Evolutionary conservation across 1,140 invertebrate species (phyloP).

Genomic region (Zelostemma sp.): DNA sequence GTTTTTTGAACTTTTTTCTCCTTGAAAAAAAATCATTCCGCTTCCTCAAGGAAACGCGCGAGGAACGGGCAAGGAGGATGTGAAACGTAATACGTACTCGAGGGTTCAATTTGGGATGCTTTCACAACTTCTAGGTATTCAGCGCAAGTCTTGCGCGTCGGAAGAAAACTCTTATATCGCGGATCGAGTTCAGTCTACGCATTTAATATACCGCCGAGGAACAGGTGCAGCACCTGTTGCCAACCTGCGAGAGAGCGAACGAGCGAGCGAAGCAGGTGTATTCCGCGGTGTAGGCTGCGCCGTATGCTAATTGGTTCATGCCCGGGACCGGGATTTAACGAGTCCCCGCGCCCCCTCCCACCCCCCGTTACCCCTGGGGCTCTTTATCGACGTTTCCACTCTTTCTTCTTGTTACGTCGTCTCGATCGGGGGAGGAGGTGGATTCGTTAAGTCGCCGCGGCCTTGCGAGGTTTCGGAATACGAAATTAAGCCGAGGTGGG

Average conservation of each 20-base stretch:
- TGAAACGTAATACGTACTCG: background rate
- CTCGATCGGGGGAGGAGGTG: conserved; percentile 12
- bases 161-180: conserved; percentile 33
- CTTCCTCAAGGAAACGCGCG: too few species aligned
- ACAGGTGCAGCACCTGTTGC: conserved; percentile 60
- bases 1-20: too few species aligned
- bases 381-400: conserved; percentile 37
- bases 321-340: conserved; percentile 61
- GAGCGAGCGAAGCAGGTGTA: conserved; percentile 64
- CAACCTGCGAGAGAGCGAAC: conserved; percentile 32
- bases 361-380: background rate
- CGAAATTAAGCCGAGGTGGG: conserved; percentile 55
- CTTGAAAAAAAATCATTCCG: too few species aligned
- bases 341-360: conserved; percentile 32
- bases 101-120: conserved; percentile 24
- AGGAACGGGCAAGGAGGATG: background rate
- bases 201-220: conserved; percentile 42
- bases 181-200: conserved; percentile 4
- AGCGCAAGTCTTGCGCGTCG: background rate
- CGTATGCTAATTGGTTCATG: conserved; percentile 67
- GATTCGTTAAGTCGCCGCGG: conserved; percentile 58
- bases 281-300: conserved; percentile 58
- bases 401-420: conserved; percentile 3
- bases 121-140: conserved; percentile 30
- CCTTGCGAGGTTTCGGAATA: conserved; percentile 52